A percentile compares a stretch with the other conserved stretches of the same genome.
phyloP scores from a whole-genome alignment of 2,888 invertebrate species.

The Sphinx pinastri region DNA sequence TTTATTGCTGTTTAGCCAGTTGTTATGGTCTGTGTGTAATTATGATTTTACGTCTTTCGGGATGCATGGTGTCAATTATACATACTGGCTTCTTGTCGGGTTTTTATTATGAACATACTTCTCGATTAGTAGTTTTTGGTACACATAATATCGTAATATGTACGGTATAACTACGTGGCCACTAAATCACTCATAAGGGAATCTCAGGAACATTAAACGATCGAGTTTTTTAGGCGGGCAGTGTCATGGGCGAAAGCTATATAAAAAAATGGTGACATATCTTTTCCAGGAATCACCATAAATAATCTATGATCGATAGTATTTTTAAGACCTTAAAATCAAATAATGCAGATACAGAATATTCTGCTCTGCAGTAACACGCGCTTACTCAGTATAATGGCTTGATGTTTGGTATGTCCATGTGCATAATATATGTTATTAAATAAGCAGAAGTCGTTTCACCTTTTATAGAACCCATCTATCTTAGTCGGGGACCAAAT shows the following conservation, averaged over 20 bases:
- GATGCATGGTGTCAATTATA: not conserved
- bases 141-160: not conserved
- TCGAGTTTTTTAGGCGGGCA: too few species aligned
- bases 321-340: too few species aligned
- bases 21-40: conserved; percentile 4
- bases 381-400: not conserved
- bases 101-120: not conserved
- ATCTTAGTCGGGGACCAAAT: not conserved
- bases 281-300: too few species aligned
- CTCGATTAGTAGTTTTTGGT: not conserved
- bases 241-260: too few species aligned
- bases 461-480: not conserved
- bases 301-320: too few species aligned
- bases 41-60: not conserved
- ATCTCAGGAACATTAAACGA: too few species aligned
- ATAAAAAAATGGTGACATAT: too few species aligned
- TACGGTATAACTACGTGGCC: too few species aligned
- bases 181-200: too few species aligned
- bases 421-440: not conserved
- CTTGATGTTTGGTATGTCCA: not conserved
- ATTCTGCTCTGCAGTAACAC: too few species aligned
- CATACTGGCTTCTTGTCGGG: not conserved
- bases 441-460: not conserved
- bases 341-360: too few species aligned
- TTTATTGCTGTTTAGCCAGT: conserved; percentile 13